phyloP scores from a whole-genome alignment of 1,140 invertebrate genomes.

The Solenopsis invicta region DNA sequence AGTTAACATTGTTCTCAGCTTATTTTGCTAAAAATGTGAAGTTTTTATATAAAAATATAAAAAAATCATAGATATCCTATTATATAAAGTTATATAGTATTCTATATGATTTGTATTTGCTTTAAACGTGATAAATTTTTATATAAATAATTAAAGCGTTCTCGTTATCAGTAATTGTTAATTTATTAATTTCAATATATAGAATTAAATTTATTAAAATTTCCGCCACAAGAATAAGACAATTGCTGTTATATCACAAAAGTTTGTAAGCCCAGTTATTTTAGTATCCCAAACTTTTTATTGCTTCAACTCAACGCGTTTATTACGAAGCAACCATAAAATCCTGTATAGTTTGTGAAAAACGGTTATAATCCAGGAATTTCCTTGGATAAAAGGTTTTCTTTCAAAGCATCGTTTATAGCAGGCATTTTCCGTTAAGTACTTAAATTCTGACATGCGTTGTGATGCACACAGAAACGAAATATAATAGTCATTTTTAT shows the following conservation, averaged over 20 bases:
- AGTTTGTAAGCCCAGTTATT: constrained; percentile 8
- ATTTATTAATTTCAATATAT: not conserved
- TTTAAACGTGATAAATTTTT: not conserved
- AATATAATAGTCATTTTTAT: not conserved
- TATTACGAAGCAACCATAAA: constrained; percentile 14
- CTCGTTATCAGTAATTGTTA: not conserved
- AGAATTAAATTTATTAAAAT: not conserved
- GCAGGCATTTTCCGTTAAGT: not conserved
- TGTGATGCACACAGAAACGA: not conserved
- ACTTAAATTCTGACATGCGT: not conserved
- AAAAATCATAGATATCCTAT: not conserved
- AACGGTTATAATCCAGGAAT: constrained; percentile 23
- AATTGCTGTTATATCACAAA: not conserved
- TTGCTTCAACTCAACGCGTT: not conserved
- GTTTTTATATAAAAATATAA: not conserved
- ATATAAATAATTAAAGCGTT: not conserved
- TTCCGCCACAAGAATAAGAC: not conserved
- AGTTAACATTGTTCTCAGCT: not conserved
- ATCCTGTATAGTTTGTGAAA: not conserved
- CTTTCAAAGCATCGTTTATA: not conserved
- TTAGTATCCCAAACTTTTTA: constrained; percentile 32
- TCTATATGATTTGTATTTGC: not conserved
- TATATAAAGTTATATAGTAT: too few relatives aligned
- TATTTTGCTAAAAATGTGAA: not conserved
- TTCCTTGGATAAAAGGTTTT: constrained; percentile 20